Evolutionary conservation across 1,140 invertebrate species (phyloP).

Genomic region (Harpegnathos saltator): DNA sequence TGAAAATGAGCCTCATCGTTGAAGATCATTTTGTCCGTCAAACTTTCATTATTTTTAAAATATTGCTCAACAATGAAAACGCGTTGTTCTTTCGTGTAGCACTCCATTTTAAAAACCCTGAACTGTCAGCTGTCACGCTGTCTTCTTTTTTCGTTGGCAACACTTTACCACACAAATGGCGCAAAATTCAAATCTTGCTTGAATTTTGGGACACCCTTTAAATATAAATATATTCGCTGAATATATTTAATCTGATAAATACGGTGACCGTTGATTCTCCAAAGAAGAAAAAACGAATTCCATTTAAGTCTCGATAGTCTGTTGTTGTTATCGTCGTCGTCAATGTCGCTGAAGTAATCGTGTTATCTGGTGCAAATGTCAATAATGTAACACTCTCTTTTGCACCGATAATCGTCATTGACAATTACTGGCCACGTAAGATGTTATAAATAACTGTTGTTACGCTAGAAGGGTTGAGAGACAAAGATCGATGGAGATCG

Average conservation of each 20-base stretch:
- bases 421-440: neutral
- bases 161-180: no score
- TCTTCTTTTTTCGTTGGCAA: no score
- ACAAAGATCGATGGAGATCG: conserved; percentile 23
- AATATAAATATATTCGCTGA: conserved; percentile 2
- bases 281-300: conserved; percentile 11
- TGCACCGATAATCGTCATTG: neutral
- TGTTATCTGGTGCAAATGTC: neutral
- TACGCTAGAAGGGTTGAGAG: neutral
- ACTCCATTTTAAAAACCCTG: no score
- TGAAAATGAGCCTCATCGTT: no score
- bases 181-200: no score
- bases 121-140: no score
- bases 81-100: no score
- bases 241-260: conserved; percentile 37
- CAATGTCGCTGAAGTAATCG: neutral
- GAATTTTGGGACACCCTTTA: no score
- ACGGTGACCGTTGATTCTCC: conserved; percentile 27
- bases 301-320: conserved; percentile 1
- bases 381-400: neutral
- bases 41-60: no score
- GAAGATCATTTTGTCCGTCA: no score
- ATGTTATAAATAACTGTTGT: neutral
- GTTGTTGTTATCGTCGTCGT: no score
- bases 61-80: no score